phyloP scores from a whole-genome alignment of 35 echinoderm and acorn worm species.

The Heliocidaris tuberculata region DNA sequence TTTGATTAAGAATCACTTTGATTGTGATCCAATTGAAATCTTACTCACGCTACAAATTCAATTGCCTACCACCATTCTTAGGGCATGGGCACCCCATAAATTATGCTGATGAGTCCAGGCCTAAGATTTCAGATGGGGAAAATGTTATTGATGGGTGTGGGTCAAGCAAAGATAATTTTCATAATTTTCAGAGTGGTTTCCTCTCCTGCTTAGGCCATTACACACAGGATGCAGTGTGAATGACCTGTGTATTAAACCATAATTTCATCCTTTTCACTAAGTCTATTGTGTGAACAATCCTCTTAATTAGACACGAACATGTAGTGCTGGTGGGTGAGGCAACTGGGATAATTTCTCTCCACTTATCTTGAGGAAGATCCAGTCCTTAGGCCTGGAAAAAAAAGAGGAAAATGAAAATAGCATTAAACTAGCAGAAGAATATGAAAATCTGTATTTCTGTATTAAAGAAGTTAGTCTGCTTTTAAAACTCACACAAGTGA shows the following conservation, averaged over 20 bases:
- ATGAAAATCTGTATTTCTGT: too few species aligned
- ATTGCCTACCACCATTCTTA: not conserved
- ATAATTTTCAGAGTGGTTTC: not conserved
- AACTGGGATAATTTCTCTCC: not conserved
- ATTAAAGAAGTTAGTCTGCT: too few species aligned
- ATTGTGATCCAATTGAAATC: not conserved
- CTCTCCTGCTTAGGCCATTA: not conserved
- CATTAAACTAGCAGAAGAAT: too few species aligned
- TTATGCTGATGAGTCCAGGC: not conserved
- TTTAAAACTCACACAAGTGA: too few species aligned
- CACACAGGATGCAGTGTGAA: not conserved
- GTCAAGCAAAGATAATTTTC: not conserved
- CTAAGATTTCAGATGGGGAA: not conserved
- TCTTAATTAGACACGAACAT: not conserved
- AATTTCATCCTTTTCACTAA: not conserved
- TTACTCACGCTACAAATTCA: slow-evolving; percentile 30
- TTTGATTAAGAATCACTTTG: slow-evolving; percentile 34
- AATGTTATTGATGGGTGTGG: not conserved
- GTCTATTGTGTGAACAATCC: not conserved
- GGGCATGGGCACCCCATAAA: not conserved
- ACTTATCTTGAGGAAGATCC: not conserved
- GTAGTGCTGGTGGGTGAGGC: not conserved
- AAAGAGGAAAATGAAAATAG: not conserved
- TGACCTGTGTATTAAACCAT: not conserved
- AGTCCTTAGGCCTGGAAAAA: not conserved